Evolutionary conservation across 2,113 vertebrate genomes (phyloP).

Genomic region (Psettodes erumei): DNA sequence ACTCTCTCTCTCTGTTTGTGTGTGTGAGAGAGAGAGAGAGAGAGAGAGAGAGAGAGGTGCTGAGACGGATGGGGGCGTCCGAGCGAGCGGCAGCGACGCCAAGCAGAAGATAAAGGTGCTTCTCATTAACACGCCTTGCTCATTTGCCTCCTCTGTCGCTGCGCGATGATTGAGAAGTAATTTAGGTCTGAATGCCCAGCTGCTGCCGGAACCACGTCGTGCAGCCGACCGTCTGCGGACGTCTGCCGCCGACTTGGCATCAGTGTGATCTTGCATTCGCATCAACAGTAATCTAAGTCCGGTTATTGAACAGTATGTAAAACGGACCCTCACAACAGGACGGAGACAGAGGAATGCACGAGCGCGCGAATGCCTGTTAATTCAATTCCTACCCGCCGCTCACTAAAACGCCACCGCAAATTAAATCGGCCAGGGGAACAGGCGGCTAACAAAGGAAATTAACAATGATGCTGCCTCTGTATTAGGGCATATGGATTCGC

Average conservation of each 20-base stretch:
- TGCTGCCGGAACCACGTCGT: conserved; percentile 17
- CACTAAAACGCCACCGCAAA: conserved; percentile 84
- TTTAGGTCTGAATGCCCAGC: conserved; percentile 15
- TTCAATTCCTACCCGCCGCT: conserved; percentile 79
- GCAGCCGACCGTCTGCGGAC: conserved; percentile 39
- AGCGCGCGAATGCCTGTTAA: conserved; percentile 76
- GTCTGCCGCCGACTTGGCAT: conserved; percentile 55
- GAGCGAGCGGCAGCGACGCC: conserved; percentile 13
- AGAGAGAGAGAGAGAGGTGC: conserved; percentile 74
- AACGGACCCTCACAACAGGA: conserved; percentile 72
- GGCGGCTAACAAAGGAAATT: conserved; percentile 85
- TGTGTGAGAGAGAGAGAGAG: conserved; percentile 79
- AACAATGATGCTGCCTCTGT: conserved; percentile 83
- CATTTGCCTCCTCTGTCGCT: conserved; percentile 3
- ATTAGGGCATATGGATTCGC: conserved; percentile 85
- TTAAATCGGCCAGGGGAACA: conserved; percentile 84
- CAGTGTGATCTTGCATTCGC: conserved; percentile 84
- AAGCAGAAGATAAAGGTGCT: conserved; percentile 29
- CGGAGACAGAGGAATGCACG: conserved; percentile 67
- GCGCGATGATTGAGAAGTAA: conserved; percentile 22
- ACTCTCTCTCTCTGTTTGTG: conserved; percentile 22
- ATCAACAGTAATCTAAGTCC: conserved; percentile 83
- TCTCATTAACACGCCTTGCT: conserved; percentile 21
- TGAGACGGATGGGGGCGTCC: conserved; percentile 45
- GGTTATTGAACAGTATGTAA: conserved; percentile 82